phyloP scores from a whole-genome alignment of 2,888 invertebrate species.

The Allygus modestus region DNA sequence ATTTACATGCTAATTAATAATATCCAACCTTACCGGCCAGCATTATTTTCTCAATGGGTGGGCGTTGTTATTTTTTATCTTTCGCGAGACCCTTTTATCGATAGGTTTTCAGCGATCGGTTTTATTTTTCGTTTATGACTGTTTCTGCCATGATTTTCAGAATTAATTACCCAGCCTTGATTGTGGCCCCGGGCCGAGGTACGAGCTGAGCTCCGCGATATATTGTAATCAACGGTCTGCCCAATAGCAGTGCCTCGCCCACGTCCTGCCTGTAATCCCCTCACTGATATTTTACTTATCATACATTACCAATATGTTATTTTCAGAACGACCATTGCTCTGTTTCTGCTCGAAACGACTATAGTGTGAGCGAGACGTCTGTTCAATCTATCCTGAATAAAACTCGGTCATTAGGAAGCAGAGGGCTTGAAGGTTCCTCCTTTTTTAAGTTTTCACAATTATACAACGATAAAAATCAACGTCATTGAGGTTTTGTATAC shows the following conservation, averaged over 20 bases:
- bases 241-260: slow-evolving; percentile 21
- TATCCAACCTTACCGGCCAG: slow-evolving; percentile 56
- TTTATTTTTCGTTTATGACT: slow-evolving; percentile 38
- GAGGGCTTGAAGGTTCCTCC: no score
- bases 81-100: slow-evolving; percentile 47
- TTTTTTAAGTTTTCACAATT: no score
- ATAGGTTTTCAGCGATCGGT: slow-evolving; percentile 43
- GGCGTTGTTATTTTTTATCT: slow-evolving; percentile 50
- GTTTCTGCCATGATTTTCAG: slow-evolving; percentile 32
- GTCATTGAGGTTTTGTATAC: no score
- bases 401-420: no score
- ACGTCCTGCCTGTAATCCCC: not conserved
- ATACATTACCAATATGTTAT: not conserved
- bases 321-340: not conserved
- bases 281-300: not conserved
- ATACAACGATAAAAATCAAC: no score
- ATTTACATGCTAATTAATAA: slow-evolving; percentile 63
- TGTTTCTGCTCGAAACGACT: not conserved
- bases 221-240: slow-evolving; percentile 31
- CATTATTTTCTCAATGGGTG: slow-evolving; percentile 58
- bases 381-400: no score
- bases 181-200: not conserved
- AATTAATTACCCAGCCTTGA: not conserved
- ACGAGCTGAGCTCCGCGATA: not conserved
- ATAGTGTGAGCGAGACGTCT: no score